These are phyloP conservation scores for Meandrusa payeni DNA, from an alignment of 2,888 invertebrate genomes.

Conservation along the genomic window DNA sequence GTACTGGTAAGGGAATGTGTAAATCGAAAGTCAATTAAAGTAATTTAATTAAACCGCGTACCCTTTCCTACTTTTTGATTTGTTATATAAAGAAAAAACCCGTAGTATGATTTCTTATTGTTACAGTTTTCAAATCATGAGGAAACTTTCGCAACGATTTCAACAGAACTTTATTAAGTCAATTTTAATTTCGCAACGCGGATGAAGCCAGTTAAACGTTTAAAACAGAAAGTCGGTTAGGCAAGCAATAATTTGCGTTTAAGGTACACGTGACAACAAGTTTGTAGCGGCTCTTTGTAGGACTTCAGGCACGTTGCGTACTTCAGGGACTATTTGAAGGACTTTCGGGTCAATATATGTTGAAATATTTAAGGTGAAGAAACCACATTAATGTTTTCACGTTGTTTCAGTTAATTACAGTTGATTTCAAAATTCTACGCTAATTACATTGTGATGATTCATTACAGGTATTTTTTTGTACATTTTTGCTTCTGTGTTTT, in stretches of 20 bases:
- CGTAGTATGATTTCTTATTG: too few species aligned
- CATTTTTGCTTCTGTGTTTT: too few species aligned
- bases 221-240: constrained; percentile 34
- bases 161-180: constrained; percentile 2
- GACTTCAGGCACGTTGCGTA: constrained; percentile 59
- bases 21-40: background rate
- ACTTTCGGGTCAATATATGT: constrained; percentile 35
- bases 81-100: too few species aligned
- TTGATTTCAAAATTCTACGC: too few species aligned
- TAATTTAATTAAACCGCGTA: constrained; percentile 1
- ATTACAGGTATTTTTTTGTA: too few species aligned
- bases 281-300: constrained; percentile 53
- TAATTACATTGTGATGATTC: too few species aligned
- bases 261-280: constrained; percentile 59
- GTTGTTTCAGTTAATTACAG: background rate
- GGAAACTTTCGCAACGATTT: constrained; percentile 9
- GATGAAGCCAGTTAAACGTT: constrained; percentile 36
- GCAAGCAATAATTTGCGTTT: constrained; percentile 47
- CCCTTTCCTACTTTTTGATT: too few species aligned
- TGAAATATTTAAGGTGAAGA: constrained; percentile 5
- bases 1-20: too few species aligned
- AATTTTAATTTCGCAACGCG: constrained; percentile 37
- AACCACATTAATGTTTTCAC: constrained; percentile 1
- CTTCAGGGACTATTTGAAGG: constrained; percentile 41
- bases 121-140: constrained; percentile 4